phyloP scores from a whole-genome alignment of 2,797 vertebrate genomes.

The Chiroxiphia lanceolata region DNA sequence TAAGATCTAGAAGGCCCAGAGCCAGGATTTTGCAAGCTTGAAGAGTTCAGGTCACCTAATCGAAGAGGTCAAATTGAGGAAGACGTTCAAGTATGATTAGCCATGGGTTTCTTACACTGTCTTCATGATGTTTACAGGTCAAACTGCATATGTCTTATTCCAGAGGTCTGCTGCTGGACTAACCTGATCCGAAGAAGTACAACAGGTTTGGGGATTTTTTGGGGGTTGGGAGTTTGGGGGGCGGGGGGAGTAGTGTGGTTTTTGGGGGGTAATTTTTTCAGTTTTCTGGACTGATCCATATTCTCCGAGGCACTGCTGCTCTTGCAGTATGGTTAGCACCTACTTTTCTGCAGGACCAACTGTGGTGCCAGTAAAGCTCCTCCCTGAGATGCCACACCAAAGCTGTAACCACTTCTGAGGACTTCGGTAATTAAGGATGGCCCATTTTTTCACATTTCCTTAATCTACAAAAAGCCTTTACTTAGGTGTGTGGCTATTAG shows the following conservation, averaged over 20 bases:
- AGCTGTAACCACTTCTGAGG: not conserved
- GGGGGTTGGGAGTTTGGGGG: rapidly evolving
- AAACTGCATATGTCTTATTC: not conserved
- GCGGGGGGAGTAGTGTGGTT: no score
- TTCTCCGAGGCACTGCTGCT: not conserved
- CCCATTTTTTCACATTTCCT: not conserved
- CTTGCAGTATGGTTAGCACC: not conserved
- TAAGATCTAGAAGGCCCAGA: no score
- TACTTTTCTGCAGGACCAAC: not conserved
- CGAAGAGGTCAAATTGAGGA: no score
- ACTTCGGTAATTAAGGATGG: not conserved
- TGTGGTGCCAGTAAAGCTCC: not conserved
- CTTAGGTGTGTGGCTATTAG: not conserved
- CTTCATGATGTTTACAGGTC: not conserved
- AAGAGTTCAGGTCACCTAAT: no score
- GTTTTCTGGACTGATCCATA: not conserved
- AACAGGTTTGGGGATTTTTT: not conserved
- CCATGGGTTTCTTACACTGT: not conserved
- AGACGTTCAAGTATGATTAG: not conserved
- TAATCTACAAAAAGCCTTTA: not conserved
- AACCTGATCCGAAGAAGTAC: not conserved
- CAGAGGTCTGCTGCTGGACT: not conserved
- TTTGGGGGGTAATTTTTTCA: not conserved
- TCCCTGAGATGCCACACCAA: not conserved
- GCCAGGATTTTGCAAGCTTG: no score